Evolutionary conservation across 2,888 invertebrate species (phyloP), one percentile per base, ranked within the genome.

Genomic region (Melinopterus prodromus): DNA sequence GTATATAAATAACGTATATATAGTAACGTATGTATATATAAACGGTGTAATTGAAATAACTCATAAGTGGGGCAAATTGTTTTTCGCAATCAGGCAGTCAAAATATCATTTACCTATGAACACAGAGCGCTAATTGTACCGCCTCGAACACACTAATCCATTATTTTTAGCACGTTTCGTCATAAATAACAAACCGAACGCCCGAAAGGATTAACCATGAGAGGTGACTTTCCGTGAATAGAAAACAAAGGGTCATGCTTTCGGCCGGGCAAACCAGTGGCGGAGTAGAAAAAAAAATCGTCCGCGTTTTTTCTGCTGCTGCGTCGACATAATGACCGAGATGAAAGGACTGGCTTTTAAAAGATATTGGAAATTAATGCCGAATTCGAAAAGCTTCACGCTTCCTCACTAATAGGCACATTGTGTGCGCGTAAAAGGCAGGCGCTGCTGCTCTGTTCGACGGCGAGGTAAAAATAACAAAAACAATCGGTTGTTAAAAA

Each of bases 401-500:
- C 82, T 82, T 81, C 78, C 69, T 77, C 74, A 79, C 78, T 82
- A 81, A 81, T 80, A 81, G 79, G 80, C 77, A 76, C 78, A 78
- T 80, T 81, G 77, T 81, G 74, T 75, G 69, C 74, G 71, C 76
- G 79, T 75, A 80, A 81, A 82, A 78, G 81, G 80, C 77, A 83
- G 74, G 26, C 74, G n/a, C 26, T 36, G 74, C 26, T 74, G n/a
- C 53, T 53, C 53, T 53, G 53, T 53, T 53, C 53, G 53, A 7
- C 53, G 53, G 26, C 37, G 74, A 81, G 80, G 80, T 78, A 83
- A 82, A 71, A 82, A 84, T 77, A 81, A 84, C 81, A 84, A 84
- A 84, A 84, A 84, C 84, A 83, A 83, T 84, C 82, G 79, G 80
- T 81, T 80, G 82, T 81, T 84, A 84, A 84, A 84, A 84, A 84